phyloP scores from a whole-genome alignment of 2,888 invertebrate genomes.

The Leptopterna dolabrata region DNA sequence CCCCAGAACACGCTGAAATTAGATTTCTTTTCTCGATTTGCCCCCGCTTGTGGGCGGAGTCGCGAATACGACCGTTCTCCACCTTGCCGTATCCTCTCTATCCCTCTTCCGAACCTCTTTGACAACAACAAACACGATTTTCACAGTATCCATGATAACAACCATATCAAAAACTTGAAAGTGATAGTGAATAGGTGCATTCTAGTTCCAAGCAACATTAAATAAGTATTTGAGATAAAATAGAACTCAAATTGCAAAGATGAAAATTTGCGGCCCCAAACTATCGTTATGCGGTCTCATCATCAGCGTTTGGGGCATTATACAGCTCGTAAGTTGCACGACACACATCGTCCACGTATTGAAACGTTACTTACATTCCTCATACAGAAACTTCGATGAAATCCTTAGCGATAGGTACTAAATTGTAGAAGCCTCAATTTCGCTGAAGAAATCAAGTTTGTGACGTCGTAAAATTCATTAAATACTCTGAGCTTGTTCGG shows the following conservation, averaged over 20 bases:
- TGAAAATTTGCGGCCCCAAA: constrained; percentile 92
- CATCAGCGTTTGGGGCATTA: constrained; percentile 92
- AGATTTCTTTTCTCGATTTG: no score
- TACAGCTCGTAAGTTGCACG: constrained; percentile 83
- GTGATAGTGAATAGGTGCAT: not conserved
- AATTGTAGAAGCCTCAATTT: no score
- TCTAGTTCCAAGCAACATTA: not conserved
- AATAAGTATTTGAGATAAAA: not conserved
- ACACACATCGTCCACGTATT: not conserved
- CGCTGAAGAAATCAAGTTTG: no score
- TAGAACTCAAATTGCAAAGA: constrained; percentile 64
- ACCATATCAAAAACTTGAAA: not conserved
- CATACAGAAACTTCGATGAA: no score
- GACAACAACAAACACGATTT: not conserved
- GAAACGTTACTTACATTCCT: not conserved
- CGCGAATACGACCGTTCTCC: no score
- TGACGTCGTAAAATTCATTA: no score
- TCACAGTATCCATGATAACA: not conserved
- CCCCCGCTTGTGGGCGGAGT: no score
- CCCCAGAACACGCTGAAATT: no score
- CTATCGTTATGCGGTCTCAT: constrained; percentile 90
- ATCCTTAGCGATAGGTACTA: no score
- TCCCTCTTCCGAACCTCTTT: not conserved
- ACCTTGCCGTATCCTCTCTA: no score
- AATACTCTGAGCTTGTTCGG: no score